These are phyloP conservation scores for Atta texana DNA, from an alignment of 1,140 invertebrate species.

Conservation along the genomic window DNA sequence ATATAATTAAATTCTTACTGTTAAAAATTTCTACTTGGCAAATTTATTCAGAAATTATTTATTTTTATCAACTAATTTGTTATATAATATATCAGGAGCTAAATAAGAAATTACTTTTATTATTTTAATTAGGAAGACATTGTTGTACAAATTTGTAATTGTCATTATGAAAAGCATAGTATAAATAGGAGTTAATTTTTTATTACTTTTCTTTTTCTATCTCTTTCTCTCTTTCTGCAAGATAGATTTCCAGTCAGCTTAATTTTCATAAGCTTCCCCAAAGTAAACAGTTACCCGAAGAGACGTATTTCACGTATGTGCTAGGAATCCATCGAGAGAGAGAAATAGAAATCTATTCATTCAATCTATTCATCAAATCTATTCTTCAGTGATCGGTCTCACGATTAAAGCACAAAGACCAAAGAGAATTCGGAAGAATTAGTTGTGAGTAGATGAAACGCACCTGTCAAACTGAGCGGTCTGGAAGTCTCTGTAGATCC, in stretches of 20 bases:
- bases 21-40: neutral
- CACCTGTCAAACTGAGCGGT: conserved; percentile 14
- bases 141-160: neutral
- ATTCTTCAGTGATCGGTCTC: neutral
- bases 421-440: neutral
- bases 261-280: too few relatives aligned
- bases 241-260: neutral
- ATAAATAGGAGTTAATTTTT: neutral
- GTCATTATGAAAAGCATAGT: neutral
- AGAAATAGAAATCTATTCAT: neutral
- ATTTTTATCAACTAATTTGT: neutral
- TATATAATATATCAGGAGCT: neutral
- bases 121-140: neutral
- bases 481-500: neutral
- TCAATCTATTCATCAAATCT: too few relatives aligned
- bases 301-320: neutral
- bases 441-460: neutral
- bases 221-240: neutral
- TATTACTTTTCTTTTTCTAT: neutral
- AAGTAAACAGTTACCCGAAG: neutral
- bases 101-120: neutral
- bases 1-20: conserved; percentile 14
- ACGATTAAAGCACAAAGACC: neutral
- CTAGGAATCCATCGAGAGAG: neutral
- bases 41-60: conserved; percentile 35